Percentiles rank a stretch among this genome's conserved stretches.
phyloP scores from a whole-genome alignment of 2,113 vertebrate species.

The Mus pahari region DNA sequence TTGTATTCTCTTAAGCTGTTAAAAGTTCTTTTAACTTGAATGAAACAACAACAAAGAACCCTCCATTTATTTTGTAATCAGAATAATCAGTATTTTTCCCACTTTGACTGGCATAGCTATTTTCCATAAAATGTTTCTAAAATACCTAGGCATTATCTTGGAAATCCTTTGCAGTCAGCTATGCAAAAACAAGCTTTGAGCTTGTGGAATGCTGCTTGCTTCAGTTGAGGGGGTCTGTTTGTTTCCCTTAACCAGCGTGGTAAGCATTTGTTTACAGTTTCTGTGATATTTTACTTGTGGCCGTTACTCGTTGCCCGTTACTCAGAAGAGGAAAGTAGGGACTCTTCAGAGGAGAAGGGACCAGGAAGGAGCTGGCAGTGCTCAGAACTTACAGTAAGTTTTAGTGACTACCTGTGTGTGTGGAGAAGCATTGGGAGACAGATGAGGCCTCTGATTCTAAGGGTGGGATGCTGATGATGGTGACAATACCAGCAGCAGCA shows the following conservation, averaged over 20 bases:
- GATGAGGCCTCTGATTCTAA: neutral
- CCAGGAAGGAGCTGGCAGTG: neutral
- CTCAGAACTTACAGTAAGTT: neutral
- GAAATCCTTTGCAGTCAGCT: slow-evolving; percentile 37
- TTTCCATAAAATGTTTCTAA: slow-evolving; percentile 21
- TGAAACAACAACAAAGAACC: neutral
- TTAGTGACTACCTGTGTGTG: neutral
- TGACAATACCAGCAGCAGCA: accelerated
- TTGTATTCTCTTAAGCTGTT: slow-evolving; percentile 59
- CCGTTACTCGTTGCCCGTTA: slow-evolving; percentile 18
- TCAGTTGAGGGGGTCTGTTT: slow-evolving; percentile 16
- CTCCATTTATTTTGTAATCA: slow-evolving; percentile 37
- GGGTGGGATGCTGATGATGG: neutral
- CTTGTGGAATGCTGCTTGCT: neutral
- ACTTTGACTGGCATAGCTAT: slow-evolving; percentile 3
- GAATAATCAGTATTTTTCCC: slow-evolving; percentile 39
- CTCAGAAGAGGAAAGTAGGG: slow-evolving; percentile 6
- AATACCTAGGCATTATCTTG: slow-evolving; percentile 21
- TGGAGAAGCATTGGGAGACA: neutral
- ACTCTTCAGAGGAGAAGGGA: slow-evolving; percentile 3
- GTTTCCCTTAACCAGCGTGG: neutral
- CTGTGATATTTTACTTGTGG: neutral
- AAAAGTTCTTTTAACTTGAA: slow-evolving; percentile 39
- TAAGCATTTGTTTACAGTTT: slow-evolving; percentile 37
- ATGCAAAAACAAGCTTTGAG: slow-evolving; percentile 29